phyloP scores from a whole-genome alignment of 2,797 vertebrate species.

The Eospalax fontanierii region DNA sequence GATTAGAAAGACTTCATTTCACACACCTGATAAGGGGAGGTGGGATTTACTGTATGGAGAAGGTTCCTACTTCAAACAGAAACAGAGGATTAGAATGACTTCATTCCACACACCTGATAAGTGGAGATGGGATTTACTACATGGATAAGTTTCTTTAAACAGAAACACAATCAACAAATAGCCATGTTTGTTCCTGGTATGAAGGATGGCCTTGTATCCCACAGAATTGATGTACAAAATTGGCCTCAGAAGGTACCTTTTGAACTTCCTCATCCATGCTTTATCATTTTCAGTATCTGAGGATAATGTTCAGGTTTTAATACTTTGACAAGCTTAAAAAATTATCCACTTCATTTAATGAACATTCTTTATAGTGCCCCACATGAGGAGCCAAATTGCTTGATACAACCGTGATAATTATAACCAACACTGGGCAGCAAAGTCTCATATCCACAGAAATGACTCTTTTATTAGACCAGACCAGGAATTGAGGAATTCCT shows the following conservation, averaged over 20 bases:
- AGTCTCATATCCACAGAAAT: background rate
- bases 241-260: background rate
- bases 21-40: constrained; percentile 64
- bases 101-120: constrained; percentile 66
- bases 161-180: constrained; percentile 40
- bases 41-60: constrained; percentile 47
- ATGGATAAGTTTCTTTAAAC: constrained; percentile 50
- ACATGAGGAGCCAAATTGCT: background rate
- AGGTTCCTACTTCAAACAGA: constrained; percentile 58
- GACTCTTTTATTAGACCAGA: constrained; percentile 43
- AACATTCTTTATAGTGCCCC: background rate
- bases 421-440: background rate
- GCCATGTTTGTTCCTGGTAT: constrained; percentile 9
- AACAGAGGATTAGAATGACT: constrained; percentile 66
- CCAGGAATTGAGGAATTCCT: background rate
- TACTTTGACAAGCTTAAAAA: background rate
- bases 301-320: background rate
- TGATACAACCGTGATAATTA: background rate
- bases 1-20: constrained; percentile 67
- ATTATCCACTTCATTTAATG: background rate
- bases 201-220: background rate
- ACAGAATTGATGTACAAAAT: constrained; percentile 3
- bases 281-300: constrained; percentile 2
- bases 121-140: background rate
- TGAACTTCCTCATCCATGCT: background rate